A percentile compares a stretch with the other conserved stretches of the same genome.
Evolutionary conservation across 2,797 vertebrate genomes (phyloP).

Genomic region (Anguilla marmorata): DNA sequence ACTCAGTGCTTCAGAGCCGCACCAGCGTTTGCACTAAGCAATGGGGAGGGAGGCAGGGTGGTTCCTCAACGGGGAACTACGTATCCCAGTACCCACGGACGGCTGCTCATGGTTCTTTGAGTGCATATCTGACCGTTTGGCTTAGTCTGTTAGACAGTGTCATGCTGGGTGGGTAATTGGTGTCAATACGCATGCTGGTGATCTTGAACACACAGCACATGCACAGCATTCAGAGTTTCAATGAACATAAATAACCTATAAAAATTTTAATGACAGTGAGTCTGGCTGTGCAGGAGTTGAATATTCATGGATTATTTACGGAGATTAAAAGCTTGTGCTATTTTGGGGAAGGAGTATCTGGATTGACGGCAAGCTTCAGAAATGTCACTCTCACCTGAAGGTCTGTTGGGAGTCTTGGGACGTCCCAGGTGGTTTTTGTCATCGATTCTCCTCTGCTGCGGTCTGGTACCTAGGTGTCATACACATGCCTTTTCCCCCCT

Average conservation of each 20-base stretch:
- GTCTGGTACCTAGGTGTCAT: background rate
- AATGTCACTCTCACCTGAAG: constrained; percentile 30
- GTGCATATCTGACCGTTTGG: background rate
- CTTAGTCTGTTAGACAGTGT: background rate
- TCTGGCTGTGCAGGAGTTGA: constrained; percentile 18
- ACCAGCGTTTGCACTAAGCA: background rate
- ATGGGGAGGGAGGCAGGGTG: background rate
- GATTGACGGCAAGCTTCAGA: constrained; percentile 47
- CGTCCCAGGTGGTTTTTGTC: background rate
- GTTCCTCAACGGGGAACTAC: background rate
- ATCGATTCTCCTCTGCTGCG: background rate
- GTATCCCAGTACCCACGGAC: too few species aligned
- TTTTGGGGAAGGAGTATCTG: constrained; percentile 31
- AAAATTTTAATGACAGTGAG: background rate
- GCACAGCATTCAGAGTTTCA: background rate
- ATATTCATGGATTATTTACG: constrained; percentile 39
- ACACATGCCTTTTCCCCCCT: background rate
- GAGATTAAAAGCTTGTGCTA: constrained; percentile 25
- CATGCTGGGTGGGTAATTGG: background rate
- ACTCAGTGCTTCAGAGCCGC: background rate
- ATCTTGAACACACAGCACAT: background rate
- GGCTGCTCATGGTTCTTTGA: background rate
- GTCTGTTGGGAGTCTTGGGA: background rate
- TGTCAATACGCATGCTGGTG: background rate
- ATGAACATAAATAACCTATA: background rate